phyloP scores from a whole-genome alignment of 2,797 vertebrate genomes.

The Sebastiscus tertius region DNA sequence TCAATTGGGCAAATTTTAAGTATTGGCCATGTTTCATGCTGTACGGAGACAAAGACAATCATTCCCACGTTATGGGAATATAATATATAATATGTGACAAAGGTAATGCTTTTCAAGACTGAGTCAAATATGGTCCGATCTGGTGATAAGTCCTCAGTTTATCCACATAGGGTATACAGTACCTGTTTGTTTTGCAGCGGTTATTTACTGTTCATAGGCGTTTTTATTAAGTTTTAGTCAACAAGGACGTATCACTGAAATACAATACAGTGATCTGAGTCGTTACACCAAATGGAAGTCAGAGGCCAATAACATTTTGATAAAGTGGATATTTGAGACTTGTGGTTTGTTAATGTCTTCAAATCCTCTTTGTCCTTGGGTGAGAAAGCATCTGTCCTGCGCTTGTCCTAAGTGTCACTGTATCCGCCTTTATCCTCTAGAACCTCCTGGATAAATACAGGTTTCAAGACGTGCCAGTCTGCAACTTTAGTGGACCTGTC shows the following conservation, averaged over 20 bases:
- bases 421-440: slow-evolving; percentile 70
- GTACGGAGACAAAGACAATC: no score
- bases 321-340: slow-evolving; percentile 58
- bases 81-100: background rate
- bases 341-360: slow-evolving; percentile 55
- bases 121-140: background rate
- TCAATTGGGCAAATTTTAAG: rapidly evolving
- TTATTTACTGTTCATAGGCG: background rate
- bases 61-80: no score
- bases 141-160: background rate
- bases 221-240: background rate
- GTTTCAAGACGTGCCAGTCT: slow-evolving; percentile 63
- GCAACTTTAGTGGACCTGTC: slow-evolving; percentile 68
- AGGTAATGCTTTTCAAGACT: background rate
- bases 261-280: background rate
- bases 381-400: slow-evolving; percentile 71
- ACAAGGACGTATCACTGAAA: background rate
- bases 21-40: no score
- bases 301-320: slow-evolving; percentile 37
- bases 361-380: slow-evolving; percentile 70
- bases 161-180: no score
- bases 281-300: slow-evolving; percentile 1
- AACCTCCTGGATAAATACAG: slow-evolving; percentile 77
- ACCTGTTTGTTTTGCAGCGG: background rate
- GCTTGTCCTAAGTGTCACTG: slow-evolving; percentile 76